Conservation (phyloP, 2,797 vertebrate species). For the Mallotus villosus region DNA sequence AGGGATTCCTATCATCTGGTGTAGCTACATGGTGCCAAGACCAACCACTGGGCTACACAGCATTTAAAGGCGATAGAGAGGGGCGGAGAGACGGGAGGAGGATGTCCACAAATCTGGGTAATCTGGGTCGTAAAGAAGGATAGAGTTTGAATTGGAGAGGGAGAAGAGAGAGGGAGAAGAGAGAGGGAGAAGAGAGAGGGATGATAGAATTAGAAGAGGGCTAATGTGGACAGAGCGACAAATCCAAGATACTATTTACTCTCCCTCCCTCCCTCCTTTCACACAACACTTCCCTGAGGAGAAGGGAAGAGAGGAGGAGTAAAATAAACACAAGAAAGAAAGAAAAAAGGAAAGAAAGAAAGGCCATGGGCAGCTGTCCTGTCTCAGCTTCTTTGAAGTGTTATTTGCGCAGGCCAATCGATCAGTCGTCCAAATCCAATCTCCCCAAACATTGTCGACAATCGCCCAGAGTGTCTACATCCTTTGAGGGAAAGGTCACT, state of each 20-base stretch:
- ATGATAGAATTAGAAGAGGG: background rate
- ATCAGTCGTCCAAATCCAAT: background rate
- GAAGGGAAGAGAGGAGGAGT: background rate
- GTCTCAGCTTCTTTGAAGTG: background rate
- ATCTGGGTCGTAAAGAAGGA: background rate
- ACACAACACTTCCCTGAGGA: background rate
- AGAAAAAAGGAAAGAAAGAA: conserved; percentile 3
- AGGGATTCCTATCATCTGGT: conserved; percentile 1
- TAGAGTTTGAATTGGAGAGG: background rate
- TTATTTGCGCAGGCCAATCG: background rate
- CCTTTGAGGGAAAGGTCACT: background rate
- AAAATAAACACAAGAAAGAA: background rate
- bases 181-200: background rate
- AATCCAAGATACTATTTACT: too few species aligned
- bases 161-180: background rate
- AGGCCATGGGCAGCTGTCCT: background rate
- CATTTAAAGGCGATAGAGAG: background rate
- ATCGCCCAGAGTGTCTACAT: background rate
- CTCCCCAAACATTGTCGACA: background rate
- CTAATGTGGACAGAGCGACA: too few species aligned
- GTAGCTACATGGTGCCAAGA: background rate
- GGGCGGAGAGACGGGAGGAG: background rate
- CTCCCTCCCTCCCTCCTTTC: background rate
- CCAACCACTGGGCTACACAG: background rate
- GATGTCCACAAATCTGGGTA: background rate